Base-by-base conservation (phyloP, 1,140 invertebrate genomes). In the Mycetomoellerius zeteki region DNA sequence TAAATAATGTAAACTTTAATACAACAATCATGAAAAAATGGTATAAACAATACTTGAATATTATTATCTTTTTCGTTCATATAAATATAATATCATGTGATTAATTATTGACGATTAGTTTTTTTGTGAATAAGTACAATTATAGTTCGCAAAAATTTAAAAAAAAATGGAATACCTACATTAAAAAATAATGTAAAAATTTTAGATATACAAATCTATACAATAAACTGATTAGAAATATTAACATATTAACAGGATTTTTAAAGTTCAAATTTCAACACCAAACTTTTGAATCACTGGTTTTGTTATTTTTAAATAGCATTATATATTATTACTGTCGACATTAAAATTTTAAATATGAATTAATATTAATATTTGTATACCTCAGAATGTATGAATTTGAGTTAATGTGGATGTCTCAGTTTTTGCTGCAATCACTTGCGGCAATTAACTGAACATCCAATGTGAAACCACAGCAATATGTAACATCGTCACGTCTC, bases 361-460 rank as follows among this genome's bases (percentile, higher is more conserved):
- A 67, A 50, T 16, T 14, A 65, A 78, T 65, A 33, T 78, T 67
- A n/a, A 54, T 33, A 24, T 21, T 73, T 19, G 6, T 24, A 30
- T 30, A 82, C 54, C 33, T 56, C 12, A 1, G 12, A 72, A 58
- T n/a, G 10, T 37, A 7, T n/a, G n/a, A n/a, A n/a, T 81, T 81
- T 37, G 30, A 80, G 1, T 21, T 33, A 8, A 69, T 27, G 43
- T 43, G 12, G 16, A 72, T 19, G 10, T 67, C 27, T 14, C 24
- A 60, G 21, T 72, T 33, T n/a, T 47, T 37, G 1, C 12, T n/a
- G 6, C n/a, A n/a, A n/a, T 47, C 33, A 24, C 19, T 72, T 24
- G 47, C 88, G 84, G 77, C 86, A 86, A 82, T 62, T 52, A 88
- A 94, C 93, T 94, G 90, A 94, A 91, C 64, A 86, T 91, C 90